phyloP scores from a whole-genome alignment of 2,797 vertebrate species.

The Clarias laeviceps region DNA sequence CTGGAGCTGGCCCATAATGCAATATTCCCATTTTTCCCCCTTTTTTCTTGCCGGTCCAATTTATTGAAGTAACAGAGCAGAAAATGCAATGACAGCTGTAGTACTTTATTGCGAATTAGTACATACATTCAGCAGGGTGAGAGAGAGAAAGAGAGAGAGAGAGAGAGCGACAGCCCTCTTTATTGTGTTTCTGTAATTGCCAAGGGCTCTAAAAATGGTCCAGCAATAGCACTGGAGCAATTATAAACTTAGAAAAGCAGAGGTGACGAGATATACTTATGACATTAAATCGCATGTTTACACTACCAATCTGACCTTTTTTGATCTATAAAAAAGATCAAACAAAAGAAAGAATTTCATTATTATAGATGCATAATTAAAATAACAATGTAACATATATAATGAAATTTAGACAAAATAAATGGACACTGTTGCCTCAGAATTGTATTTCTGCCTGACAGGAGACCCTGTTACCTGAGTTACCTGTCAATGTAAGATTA shows the following conservation, averaged over 20 bases:
- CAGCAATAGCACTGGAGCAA: conserved; percentile 86
- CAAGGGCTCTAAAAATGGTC: conserved; percentile 86
- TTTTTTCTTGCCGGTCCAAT: conserved; percentile 86
- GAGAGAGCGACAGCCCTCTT: conserved; percentile 66
- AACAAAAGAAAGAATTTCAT: not conserved
- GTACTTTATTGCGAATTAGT: conserved; percentile 99
- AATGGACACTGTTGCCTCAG: not conserved
- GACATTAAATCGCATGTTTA: conserved; percentile 80
- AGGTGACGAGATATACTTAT: conserved; percentile 87
- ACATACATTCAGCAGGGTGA: conserved; percentile 90
- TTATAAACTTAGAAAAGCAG: conserved; percentile 88
- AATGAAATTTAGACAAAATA: not conserved
- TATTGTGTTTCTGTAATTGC: conserved; percentile 98
- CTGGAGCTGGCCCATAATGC: conserved; percentile 80
- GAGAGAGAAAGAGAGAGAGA: conserved; percentile 35
- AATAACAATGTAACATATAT: no score
- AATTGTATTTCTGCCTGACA: not conserved
- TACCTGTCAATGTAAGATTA: not conserved
- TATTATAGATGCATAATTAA: not conserved
- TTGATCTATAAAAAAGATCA: conserved; percentile 17
- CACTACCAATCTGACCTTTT: conserved; percentile 69
- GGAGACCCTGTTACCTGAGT: not conserved
- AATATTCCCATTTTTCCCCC: conserved; percentile 81
- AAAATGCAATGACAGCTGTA: conserved; percentile 99
- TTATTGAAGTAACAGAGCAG: conserved; percentile 99